These are phyloP conservation scores for Kryphioiulus occultus DNA, from an alignment of 2,888 invertebrate genomes.

Conservation along the genomic window DNA sequence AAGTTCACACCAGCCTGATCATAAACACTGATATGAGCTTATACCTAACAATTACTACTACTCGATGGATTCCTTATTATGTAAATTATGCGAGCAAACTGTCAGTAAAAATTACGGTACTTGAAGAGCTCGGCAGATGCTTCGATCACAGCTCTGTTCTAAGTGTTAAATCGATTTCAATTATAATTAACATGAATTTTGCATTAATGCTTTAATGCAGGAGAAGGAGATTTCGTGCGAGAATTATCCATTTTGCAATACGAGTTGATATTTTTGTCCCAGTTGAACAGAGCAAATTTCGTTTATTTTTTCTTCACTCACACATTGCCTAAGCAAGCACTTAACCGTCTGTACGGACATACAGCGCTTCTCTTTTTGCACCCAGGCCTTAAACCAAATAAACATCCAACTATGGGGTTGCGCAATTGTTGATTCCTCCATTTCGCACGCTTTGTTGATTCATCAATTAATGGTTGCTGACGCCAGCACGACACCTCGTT, in stretches of 20 bases:
- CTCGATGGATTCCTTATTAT: slow-evolving; percentile 18
- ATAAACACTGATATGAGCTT: not conserved
- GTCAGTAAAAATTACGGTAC: not conserved
- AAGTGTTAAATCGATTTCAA: slow-evolving; percentile 7
- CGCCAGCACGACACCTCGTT: not conserved
- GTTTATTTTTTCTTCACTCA: not conserved
- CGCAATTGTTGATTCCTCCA: not conserved
- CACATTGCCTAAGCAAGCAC: not conserved
- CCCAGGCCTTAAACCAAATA: not conserved
- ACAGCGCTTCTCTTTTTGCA: not conserved
- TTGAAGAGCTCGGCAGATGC: slow-evolving; percentile 3
- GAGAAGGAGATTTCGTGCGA: not conserved
- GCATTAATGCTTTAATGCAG: not conserved
- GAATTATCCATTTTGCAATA: slow-evolving; percentile 25
- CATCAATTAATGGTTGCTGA: not conserved
- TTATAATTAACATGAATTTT: slow-evolving; percentile 31
- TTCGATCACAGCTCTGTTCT: slow-evolving; percentile 2
- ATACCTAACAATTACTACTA: too few species aligned
- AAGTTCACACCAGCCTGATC: not conserved
- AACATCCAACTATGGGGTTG: not conserved
- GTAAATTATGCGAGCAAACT: not conserved
- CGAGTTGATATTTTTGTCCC: not conserved
- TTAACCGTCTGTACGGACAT: not conserved
- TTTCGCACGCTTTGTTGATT: not conserved
- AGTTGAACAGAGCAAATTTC: too few species aligned